These are phyloP conservation scores for Eilema caniola DNA, from an alignment of 2,888 invertebrate species.

Conservation along the genomic window DNA sequence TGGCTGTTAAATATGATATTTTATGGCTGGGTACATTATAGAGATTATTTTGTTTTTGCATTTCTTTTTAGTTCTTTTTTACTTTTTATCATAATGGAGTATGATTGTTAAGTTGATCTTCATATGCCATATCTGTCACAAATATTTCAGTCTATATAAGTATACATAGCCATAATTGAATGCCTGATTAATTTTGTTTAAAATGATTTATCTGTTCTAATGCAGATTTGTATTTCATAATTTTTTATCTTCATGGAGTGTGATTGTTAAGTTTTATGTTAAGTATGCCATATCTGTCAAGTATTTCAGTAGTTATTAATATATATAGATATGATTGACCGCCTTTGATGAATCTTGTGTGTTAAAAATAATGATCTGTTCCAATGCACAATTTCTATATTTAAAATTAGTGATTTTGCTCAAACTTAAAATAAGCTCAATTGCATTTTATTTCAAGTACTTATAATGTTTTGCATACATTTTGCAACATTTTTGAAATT, in stretches of 20 bases:
- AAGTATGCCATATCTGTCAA: slow-evolving; percentile 19
- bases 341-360: slow-evolving; percentile 1
- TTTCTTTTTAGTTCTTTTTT: slow-evolving; percentile 29
- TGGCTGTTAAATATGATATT: slow-evolving; percentile 39
- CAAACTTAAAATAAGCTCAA: slow-evolving; percentile 8
- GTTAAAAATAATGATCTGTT: slow-evolving; percentile 6
- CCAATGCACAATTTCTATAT: slow-evolving; percentile 9
- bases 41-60: slow-evolving; percentile 42
- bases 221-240: slow-evolving; percentile 16
- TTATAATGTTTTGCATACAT: slow-evolving; percentile 5
- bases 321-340: neutral
- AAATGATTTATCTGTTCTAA: slow-evolving; percentile 5
- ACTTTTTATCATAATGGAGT: slow-evolving; percentile 11
- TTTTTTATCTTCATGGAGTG: slow-evolving; percentile 6
- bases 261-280: slow-evolving; percentile 1
- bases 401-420: slow-evolving; percentile 11
- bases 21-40: slow-evolving; percentile 26
- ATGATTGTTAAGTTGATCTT: slow-evolving; percentile 3
- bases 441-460: slow-evolving; percentile 12
- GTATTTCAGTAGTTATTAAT: slow-evolving; percentile 11
- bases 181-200: neutral
- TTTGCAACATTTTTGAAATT: neutral
- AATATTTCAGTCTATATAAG: slow-evolving; percentile 16
- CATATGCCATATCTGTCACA: slow-evolving; percentile 19
- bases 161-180: slow-evolving; percentile 4